Percentiles rank a stretch among this genome's conserved stretches.
Evolutionary conservation across 2,888 invertebrate species (phyloP).

Genomic region (Aporophyla nigra): DNA sequence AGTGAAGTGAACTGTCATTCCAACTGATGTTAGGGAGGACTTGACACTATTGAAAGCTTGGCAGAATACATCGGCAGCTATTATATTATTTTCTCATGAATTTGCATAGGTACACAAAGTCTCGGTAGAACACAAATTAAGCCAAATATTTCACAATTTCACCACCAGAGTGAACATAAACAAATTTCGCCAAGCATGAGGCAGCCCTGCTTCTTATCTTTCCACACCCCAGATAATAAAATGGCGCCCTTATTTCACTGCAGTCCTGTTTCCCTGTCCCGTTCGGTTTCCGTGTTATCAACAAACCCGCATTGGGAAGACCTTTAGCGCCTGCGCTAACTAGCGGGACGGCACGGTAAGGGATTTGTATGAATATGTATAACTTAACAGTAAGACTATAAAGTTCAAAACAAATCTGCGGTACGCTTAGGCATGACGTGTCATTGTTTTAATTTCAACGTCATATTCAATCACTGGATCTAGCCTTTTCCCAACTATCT

Average conservation of each 20-base stretch:
- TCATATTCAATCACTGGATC: background rate
- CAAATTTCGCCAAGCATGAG: slow-evolving; percentile 48
- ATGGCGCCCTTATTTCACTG: slow-evolving; percentile 71
- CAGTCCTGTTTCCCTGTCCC: slow-evolving; percentile 58
- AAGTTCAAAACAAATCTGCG: background rate
- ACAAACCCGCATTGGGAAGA: slow-evolving; percentile 49
- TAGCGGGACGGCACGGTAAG: background rate
- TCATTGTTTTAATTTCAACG: background rate
- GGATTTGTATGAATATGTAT: background rate
- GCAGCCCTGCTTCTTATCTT: slow-evolving; percentile 77
- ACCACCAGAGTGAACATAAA: slow-evolving; percentile 25
- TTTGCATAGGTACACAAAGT: slow-evolving; percentile 2
- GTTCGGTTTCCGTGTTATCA: slow-evolving; percentile 67
- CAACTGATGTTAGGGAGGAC: background rate
- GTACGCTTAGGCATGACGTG: background rate
- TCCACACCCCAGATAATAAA: slow-evolving; percentile 82
- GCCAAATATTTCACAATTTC: slow-evolving; percentile 37
- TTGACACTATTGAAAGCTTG: background rate
- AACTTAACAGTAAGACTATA: background rate
- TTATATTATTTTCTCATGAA: background rate
- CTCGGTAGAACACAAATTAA: slow-evolving; percentile 17
- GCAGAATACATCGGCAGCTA: background rate
- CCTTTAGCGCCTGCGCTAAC: slow-evolving; percentile 18
- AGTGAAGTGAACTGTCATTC: background rate
- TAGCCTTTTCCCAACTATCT: too few species aligned